These are phyloP conservation scores for Rostratula benghalensis DNA, from an alignment of 2,113 vertebrate species.

Conservation along the genomic window DNA sequence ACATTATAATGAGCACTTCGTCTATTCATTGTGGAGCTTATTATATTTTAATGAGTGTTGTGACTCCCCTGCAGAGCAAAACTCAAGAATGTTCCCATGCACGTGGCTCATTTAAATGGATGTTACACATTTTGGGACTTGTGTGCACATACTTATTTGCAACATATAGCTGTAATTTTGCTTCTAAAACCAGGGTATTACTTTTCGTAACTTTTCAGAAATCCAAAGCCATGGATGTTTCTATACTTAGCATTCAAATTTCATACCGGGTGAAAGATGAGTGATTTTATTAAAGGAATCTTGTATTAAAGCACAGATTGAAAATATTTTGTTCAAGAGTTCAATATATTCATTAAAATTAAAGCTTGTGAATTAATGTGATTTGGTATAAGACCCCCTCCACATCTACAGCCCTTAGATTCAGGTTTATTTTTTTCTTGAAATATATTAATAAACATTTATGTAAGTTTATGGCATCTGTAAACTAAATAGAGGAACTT, in stretches of 20 bases:
- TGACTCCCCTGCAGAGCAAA: constrained; percentile 6
- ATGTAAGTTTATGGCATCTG: neutral
- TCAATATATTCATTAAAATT: neutral
- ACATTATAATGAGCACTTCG: constrained; percentile 37
- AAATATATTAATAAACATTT: neutral
- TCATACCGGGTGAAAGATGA: neutral
- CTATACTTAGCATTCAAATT: neutral
- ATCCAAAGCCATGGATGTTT: neutral
- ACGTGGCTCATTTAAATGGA: neutral
- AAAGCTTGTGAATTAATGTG: neutral
- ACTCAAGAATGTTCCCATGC: neutral
- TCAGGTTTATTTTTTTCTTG: neutral
- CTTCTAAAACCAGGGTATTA: neutral
- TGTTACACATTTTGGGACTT: neutral
- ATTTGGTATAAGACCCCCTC: neutral
- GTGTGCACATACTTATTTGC: neutral
- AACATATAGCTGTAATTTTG: neutral
- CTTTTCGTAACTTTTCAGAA: neutral
- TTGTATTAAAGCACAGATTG: neutral
- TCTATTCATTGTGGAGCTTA: constrained; percentile 34
- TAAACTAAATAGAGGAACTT: neutral
- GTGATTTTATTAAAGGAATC: neutral
- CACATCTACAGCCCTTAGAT: neutral
- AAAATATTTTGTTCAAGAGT: neutral
- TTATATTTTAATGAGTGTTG: constrained; percentile 59